Base-by-base conservation (phyloP, 2,888 invertebrate genomes). In the Nycteola revayana region DNA sequence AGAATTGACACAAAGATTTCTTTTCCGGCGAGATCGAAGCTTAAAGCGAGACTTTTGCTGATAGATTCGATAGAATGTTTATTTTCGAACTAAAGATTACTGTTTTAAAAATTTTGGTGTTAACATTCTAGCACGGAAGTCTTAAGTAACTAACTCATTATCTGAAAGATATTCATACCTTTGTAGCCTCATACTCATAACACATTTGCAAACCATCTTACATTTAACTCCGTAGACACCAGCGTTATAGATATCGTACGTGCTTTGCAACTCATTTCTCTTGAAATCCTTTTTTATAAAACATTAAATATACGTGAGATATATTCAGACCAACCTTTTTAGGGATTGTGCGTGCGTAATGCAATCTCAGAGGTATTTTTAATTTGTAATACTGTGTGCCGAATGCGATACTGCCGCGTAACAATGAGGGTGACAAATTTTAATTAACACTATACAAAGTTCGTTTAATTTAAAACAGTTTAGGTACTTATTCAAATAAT, bases 321-420 rank as follows among this genome's bases (percentile, higher is more conserved):
- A 60, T 39, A 50, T 44, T 58, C 25, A 42, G 34, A 20, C 35
- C 34, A 25, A 56, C 58, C 59, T 55, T 64, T 55, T 51, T 43
- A 46, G 54, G 54, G 51, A 57, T 47, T 56, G 57, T 56, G 56
- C 53, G 61, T 56, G 55, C 55, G 58, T 64, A 60, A 49, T 51
- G 52, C 60, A 68, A 71, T 72, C 60, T 58, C 50, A 24, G 32
- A 59, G 67, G 68, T 66, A 72, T 75, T 75, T 74, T 67, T 72
- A 73, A 68, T 70, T 67, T 68, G 62, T 58, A 49, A 42, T 46
- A 50, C 40, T 57, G 14, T 60, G 49, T 43, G 44, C 34, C 36
- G 42, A 46, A 42, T 47, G 43, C 47, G 38, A 49, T 36, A 52
- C 5, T 14, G 14, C 5, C 5, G 5, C 33, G 28, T 35, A 30